Evolutionary conservation across 2,113 vertebrate genomes (phyloP), one percentile per base, ranked within the genome.

Genomic region (Myotis davidii): DNA sequence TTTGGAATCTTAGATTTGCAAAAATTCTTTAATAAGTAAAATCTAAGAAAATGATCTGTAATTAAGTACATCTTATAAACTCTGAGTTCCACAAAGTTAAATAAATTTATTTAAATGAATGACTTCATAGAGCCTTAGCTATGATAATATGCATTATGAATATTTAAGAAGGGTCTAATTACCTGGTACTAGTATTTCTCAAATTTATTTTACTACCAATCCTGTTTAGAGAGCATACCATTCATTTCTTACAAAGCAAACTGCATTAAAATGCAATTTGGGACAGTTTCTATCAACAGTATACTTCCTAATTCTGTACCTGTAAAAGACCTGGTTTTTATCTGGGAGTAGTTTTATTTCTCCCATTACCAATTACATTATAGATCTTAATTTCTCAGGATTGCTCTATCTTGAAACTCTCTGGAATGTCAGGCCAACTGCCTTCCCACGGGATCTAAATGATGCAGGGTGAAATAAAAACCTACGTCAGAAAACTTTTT

Each of bases 151-250:
- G 70, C 67, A 90, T 34, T 73, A 25, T 37, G 52, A 90, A 73
- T 65, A 42, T 89, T 87, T 90, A 90, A 81, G 17, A 70, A 90
- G n/a, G 25, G 29, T 70, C 81, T 56, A 67, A 84, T 76, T 82
- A 61, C 45, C 45, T 10, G 45, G 45, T 45, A 45, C 76, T 76
- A 74, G 32, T 37, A 79, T 42, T 85, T 92, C 56, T 52, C 23
- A 74, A 74, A 84, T 74, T 94, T 69, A 89, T 70, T 78, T 93
- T 90, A 82, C 23, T 77, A 61, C n/a, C 78, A 85, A 2, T 65
- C 7, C 27, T 78, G 21, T 69, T 96, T 84, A 79, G 42, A 61
- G 4, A 78, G 56, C 29, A 56, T 65, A 78, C 32, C 54, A 42
- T 39, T 88, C 90, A 76, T 42, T 88, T 39, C 16, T 59, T 73